Evolutionary conservation across 2,113 vertebrate genomes (phyloP), one percentile per base, ranked within the genome.

Genomic region (Amazona guildingii): DNA sequence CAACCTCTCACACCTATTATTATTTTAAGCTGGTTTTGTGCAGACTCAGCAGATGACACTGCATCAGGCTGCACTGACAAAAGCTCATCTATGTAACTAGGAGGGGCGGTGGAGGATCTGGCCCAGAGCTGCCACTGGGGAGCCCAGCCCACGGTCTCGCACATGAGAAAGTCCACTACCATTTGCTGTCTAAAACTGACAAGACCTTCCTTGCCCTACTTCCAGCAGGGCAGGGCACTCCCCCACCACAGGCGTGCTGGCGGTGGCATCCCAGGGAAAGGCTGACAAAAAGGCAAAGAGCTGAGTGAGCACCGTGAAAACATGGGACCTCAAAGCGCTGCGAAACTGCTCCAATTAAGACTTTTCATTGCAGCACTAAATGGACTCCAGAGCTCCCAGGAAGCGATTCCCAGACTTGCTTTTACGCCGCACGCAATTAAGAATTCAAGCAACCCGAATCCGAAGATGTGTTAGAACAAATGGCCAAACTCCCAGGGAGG

Each of bases 381-480:
- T 91, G 94, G 91, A 92, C 33, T 35, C 57, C 91, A 84, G 70
- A 92, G 88, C 66, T 93, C 88, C 59, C 90, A 75, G 62, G 86
- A 94, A 95, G 88, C 80, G 72, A 94, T 33, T 94, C 74, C 91
- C 83, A 88, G 57, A 44, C 49, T 92, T 46, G 77, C 77, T 95
- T 90, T 91, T 82, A 95, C 1, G 5, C 63, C 0, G 2, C 54
- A 59, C 1, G 1, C 1, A 9, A 96, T 96, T 93, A 96, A 96
- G 91, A 95, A 97, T 96, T 96, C 95, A 97, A 92, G 76, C 49
- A 9, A 87, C 46, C 74, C 94, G 62, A 91, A 96, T 78, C 80
- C 62, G 66, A 86, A 91, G 95, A 84, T 29, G 83, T 6, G 88
- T 59, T 93, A n/a, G 69, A 92, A 62, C 52, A 91, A 93, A 91